These are phyloP conservation scores for Epizoanthus illoricatus DNA, from an alignment of 92 coral and sea anemone species.

Conservation along the genomic window DNA sequence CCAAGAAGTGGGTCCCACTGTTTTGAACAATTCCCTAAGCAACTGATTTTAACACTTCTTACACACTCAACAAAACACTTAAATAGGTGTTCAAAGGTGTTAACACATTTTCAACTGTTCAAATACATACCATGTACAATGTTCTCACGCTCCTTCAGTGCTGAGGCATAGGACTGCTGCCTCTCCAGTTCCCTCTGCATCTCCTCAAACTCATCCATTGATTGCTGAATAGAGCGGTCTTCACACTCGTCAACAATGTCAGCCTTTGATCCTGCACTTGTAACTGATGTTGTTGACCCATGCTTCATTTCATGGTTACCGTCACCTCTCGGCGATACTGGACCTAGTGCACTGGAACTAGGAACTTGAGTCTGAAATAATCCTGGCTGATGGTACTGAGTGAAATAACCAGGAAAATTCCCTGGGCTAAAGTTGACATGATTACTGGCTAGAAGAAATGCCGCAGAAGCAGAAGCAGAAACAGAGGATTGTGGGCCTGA, in stretches of 20 bases:
- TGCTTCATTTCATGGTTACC: neutral
- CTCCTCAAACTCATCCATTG: conserved; percentile 60
- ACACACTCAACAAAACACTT: no score
- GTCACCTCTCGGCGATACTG: neutral
- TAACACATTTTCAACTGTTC: neutral
- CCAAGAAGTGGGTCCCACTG: no score
- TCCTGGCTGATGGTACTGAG: conserved; percentile 1
- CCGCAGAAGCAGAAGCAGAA: neutral
- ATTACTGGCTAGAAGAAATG: conserved; percentile 3
- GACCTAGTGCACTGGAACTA: neutral
- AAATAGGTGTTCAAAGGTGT: no score
- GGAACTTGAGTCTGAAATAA: neutral
- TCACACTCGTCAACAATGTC: conserved; percentile 84
- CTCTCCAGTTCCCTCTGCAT: conserved; percentile 63
- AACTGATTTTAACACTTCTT: no score
- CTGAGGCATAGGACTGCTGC: conserved; percentile 85
- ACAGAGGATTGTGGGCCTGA: neutral
- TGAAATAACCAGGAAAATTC: neutral
- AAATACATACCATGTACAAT: conserved; percentile 12
- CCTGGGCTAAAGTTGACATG: conserved; percentile 13
- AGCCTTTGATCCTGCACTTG: conserved; percentile 32
- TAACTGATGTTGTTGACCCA: neutral
- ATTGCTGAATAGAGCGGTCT: conserved; percentile 76
- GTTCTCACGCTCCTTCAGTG: conserved; percentile 58
- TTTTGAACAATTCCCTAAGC: no score